Evolutionary conservation across 1,140 invertebrate species (phyloP), one percentile per base, ranked within the genome.

Genomic region (Drosophila persimilis): DNA sequence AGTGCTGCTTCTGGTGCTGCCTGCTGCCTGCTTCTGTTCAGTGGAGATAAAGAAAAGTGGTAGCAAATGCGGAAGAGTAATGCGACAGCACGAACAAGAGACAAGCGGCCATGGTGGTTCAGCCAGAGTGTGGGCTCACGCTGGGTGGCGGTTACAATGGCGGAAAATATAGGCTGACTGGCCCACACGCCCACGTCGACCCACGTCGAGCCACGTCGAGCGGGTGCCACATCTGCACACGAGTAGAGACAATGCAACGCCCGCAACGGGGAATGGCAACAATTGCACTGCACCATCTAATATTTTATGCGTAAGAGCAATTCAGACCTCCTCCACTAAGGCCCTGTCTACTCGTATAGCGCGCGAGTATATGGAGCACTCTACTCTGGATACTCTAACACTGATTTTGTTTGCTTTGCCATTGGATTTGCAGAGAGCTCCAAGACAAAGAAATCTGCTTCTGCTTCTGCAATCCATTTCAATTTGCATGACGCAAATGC

Each of bases 31-130:
- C 35, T 39, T 13, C 35, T 71, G 60, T 75, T 67, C 64, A 48
- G 50, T 61, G 44, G 59, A 83, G 83, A 86, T 86, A 86, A 86
- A 88, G 83, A 86, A 86, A 88, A 88, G 81, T 88, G 84, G 83
- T 78, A 88, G 83, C 71, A 88, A 88, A 88, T 88, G 79, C 84
- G 79, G 79, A 88, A 88, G 83, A 88, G 89, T 88, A 88, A 88
- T 88, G 83, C 83, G 83, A 88, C 84, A 89, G 84, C 84, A 88
- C 79, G 83, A 86, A 86, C 81, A 88, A 81, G 62, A 75, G 73
- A 65, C 73, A 59, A 43, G 64, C 17, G 17, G 17, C 17, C 17
- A 17, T 17, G 17, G 17, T 17, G 17, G 17, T 17, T 17, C 17
- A 17, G 17, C 17, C 17, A 17, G 17, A 17, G 35, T 39, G 35